Evolutionary conservation across 2,113 vertebrate genomes (phyloP).

Genomic region (Neodontobutis hainanensis): DNA sequence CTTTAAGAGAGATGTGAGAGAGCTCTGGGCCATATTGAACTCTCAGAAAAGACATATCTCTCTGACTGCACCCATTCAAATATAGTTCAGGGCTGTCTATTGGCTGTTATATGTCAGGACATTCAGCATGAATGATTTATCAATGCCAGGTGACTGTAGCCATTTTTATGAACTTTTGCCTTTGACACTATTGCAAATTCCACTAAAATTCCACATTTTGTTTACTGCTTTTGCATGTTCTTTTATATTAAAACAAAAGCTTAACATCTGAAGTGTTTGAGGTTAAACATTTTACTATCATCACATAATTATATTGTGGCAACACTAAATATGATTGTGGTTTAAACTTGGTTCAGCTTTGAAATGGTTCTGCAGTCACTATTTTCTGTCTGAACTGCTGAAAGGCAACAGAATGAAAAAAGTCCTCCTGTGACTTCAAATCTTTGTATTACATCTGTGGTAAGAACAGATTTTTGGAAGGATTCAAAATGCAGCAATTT

Average conservation of each 20-base stretch:
- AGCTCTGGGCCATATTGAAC: neutral
- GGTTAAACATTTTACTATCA: slow-evolving; percentile 12
- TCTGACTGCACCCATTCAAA: slow-evolving; percentile 1
- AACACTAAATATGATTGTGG: slow-evolving; percentile 10
- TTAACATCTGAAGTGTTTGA: slow-evolving; percentile 8
- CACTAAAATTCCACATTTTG: too few relatives aligned
- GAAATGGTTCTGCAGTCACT: slow-evolving; percentile 3
- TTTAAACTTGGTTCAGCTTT: slow-evolving; percentile 12
- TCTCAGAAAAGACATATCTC: too few relatives aligned
- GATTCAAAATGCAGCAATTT: neutral
- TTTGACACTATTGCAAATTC: neutral
- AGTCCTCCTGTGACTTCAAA: slow-evolving; percentile 6
- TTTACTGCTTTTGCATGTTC: neutral
- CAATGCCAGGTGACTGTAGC: neutral
- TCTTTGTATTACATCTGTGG: neutral
- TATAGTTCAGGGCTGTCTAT: neutral
- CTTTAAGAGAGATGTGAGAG: neutral
- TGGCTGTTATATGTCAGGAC: neutral
- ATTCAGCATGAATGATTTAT: neutral
- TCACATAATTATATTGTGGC: slow-evolving; percentile 17
- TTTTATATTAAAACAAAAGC: neutral
- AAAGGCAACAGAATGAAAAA: neutral
- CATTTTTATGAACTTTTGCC: neutral
- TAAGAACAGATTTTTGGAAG: too few relatives aligned
- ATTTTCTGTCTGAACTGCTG: neutral